These are phyloP conservation scores for Cotesia chilonis DNA, from an alignment of 1,140 invertebrate species.

Conservation along the genomic window DNA sequence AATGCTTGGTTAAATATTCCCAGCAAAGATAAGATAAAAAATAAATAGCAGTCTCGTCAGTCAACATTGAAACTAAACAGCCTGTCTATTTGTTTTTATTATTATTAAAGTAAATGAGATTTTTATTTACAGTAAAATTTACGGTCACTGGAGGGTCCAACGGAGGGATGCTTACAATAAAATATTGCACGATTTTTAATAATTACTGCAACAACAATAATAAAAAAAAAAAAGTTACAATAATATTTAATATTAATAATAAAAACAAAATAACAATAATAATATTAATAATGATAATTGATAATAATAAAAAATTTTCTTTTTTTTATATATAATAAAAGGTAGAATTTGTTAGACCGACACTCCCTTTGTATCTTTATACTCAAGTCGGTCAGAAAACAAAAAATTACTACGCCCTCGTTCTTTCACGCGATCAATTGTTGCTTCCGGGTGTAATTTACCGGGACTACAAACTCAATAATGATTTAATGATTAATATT, in stretches of 20 bases:
- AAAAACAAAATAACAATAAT: no score
- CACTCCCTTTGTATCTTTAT: slow-evolving; percentile 20
- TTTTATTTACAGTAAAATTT: no score
- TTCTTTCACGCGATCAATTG: slow-evolving; percentile 30
- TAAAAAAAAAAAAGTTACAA: background rate
- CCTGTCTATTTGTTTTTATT: no score
- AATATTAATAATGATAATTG: background rate
- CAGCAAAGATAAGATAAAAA: no score
- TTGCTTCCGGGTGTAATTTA: background rate
- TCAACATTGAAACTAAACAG: no score
- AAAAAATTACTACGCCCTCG: slow-evolving; percentile 25
- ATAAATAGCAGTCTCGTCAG: no score
- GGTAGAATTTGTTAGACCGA: background rate
- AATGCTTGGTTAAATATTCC: no score
- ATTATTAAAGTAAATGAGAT: no score
- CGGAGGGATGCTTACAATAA: no score
- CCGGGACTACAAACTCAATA: slow-evolving; percentile 4
- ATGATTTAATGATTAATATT: slow-evolving; percentile 1
- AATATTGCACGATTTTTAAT: no score
- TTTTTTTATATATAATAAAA: background rate
- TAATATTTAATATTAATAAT: background rate
- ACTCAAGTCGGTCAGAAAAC: slow-evolving; percentile 13
- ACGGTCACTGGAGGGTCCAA: no score
- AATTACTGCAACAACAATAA: no score
- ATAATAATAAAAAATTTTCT: background rate